Evolutionary conservation across 2,888 invertebrate genomes (phyloP), one percentile per base, ranked within the genome.

Genomic region (Campoplex capitator): DNA sequence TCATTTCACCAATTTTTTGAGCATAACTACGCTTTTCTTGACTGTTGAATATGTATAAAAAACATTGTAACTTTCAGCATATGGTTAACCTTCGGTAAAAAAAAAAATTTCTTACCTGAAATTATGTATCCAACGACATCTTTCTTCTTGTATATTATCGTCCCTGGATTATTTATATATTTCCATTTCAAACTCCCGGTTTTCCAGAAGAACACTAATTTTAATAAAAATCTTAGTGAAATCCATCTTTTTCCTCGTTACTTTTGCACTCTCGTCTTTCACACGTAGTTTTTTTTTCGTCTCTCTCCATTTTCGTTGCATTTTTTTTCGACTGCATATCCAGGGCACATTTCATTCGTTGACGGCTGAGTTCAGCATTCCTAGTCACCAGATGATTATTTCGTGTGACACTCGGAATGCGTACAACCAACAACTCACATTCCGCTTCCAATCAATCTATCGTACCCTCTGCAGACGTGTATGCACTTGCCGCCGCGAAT

Each of bases 371-470:
- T 68, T n/a, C 74, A 54, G 77, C 32, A 23, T 54, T 71, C 42
- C 38, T 77, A 67, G 76, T 86, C 67, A 54, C 68, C 58, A 38
- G 81, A 84, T 84, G 68, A 84, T 84, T 77, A 87, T 87, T 87
- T 79, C 74, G 84, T 38, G 81, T 56, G 71, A 54, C 76, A 70
- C 74, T 73, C 76, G 71, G 76, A 76, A 51, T 23, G 45, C 38
- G 68, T 54, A 51, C 56, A 68, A 51, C 35, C 65, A 48, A 35
- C 58, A 78, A 62, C 74, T 35, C 56, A 38, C 38, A 81, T 87
- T 75, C 77, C 81, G 77, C 58, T 82, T 82, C 65, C 86, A 84
- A 87, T 87, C 86, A 78, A 87, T 87, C 86, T 84, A 76, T 23
- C 32, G 48, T n/a, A 42, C 42, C 42, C 23, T 48, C 51, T 54